phyloP scores from a whole-genome alignment of 1,140 invertebrate species.

The Euglossa dilemma region DNA sequence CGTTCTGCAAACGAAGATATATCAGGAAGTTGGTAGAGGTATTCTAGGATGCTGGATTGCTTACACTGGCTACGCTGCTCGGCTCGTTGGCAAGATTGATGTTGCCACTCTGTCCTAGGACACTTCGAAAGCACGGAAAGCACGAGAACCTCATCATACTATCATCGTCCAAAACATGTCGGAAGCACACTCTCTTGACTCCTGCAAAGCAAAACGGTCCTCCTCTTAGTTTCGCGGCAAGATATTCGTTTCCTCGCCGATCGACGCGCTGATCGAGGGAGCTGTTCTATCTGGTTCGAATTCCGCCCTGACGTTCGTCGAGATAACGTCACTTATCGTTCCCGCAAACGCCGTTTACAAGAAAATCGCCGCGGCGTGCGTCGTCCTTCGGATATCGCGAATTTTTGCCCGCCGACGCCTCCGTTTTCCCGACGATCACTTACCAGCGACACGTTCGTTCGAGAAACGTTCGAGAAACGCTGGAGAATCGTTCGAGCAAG shows the following conservation, averaged over 20 bases:
- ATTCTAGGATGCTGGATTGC: too few relatives aligned
- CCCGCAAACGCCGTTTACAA: too few relatives aligned
- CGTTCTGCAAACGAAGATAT: slow-evolving; percentile 58
- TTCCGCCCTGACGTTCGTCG: neutral
- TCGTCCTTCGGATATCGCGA: too few relatives aligned
- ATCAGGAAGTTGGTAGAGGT: neutral
- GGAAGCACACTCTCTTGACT: slow-evolving; percentile 51
- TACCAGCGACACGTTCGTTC: neutral
- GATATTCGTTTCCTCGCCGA: neutral
- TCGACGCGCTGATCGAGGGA: neutral
- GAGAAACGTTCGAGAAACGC: neutral
- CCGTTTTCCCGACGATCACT: neutral
- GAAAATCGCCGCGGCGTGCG: neutral
- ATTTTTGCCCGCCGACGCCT: too few relatives aligned
- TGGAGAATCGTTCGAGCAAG: neutral
- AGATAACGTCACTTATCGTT: slow-evolving; percentile 31
- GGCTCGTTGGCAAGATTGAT: slow-evolving; percentile 72
- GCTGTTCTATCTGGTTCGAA: neutral
- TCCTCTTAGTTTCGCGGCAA: neutral
- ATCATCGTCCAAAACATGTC: slow-evolving; percentile 57
- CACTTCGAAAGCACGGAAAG: slow-evolving; percentile 72
- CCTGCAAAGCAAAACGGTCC: slow-evolving; percentile 42
- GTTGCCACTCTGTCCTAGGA: slow-evolving; percentile 75
- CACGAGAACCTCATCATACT: slow-evolving; percentile 77
- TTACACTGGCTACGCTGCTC: neutral